Base-by-base conservation (phyloP, 2,113 vertebrate species). In the Nothocercus julius region DNA sequence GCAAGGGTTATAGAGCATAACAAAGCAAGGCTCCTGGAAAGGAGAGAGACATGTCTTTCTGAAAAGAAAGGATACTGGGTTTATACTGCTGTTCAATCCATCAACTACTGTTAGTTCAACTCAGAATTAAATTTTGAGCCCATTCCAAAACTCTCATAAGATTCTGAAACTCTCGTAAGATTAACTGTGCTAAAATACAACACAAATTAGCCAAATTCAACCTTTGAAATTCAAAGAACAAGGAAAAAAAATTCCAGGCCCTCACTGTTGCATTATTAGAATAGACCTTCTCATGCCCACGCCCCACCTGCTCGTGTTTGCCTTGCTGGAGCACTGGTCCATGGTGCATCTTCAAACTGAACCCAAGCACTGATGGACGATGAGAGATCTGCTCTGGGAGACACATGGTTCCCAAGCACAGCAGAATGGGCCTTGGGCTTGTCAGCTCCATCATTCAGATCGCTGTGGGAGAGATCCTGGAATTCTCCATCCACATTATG, bases 311-410 rank as follows among this genome's bases (percentile, higher is more conserved):
- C 69, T 89, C 95, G 95, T 75, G 91, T 19, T 5, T 72, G 87
- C n/a, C 83, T 66, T 2, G 97, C 82, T 45, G 85, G 81, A 44
- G 87, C 66, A 86, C 67, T 97, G 56, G 89, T 47, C 98, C 97
- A 98, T 0, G 97, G 92, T 4, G 89, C 63, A 69, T 98, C 98
- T 91, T 98, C 98, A 97, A 98, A 98, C 25, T 97, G 98, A 92
- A 98, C 98, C 98, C 98, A 98, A 63, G 67, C 82, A 87, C 96
- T 97, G 88, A 98, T 97, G 82, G 98, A 97, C 0, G 95, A 97
- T 1, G 96, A 95, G 61, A 98, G 53, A 56, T 96, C 97, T 72
- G 94, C 5, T 2, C 87, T 74, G 73, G 85, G 72, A 77, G 90
- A 97, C 14, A 75, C 79, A 1, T 90, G 96, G 79, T 85, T 97